Evolutionary conservation across 2,113 vertebrate species (phyloP).

Genomic region (Microcebus lehilahytsara): DNA sequence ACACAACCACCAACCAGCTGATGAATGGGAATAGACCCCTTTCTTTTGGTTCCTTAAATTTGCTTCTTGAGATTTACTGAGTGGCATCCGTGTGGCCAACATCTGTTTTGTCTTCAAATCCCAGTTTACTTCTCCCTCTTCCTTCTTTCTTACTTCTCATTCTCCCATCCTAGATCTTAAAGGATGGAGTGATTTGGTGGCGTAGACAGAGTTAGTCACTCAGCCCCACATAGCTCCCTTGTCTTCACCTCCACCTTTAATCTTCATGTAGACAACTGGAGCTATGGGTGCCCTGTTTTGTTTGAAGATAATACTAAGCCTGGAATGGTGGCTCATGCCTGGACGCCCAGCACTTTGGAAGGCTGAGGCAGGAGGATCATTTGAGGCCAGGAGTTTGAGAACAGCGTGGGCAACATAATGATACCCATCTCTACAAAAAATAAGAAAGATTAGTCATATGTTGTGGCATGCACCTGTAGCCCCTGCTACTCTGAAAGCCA

Average conservation of each 20-base stretch:
- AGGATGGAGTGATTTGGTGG: no score
- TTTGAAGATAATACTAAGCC: background rate
- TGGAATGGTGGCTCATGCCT: no score
- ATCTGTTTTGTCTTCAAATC: background rate
- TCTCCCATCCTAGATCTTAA: background rate
- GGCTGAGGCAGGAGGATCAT: no score
- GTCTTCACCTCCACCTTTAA: background rate
- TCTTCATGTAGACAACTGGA: background rate
- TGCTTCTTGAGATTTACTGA: background rate
- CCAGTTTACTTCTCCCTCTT: no score
- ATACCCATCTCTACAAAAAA: no score
- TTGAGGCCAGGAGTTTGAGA: no score
- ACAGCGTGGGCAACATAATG: no score
- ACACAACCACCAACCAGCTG: accelerated
- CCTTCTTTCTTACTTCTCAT: no score
- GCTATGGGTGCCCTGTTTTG: background rate
- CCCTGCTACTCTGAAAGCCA: no score
- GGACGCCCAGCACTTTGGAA: no score
- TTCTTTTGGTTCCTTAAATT: background rate
- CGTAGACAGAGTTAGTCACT: background rate
- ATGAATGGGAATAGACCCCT: accelerated
- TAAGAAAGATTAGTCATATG: no score
- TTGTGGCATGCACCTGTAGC: no score
- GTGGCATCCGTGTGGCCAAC: background rate
- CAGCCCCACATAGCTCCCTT: background rate